These are phyloP conservation scores for Dromas ardeola DNA, from an alignment of 2,113 vertebrate species.

Conservation along the genomic window DNA sequence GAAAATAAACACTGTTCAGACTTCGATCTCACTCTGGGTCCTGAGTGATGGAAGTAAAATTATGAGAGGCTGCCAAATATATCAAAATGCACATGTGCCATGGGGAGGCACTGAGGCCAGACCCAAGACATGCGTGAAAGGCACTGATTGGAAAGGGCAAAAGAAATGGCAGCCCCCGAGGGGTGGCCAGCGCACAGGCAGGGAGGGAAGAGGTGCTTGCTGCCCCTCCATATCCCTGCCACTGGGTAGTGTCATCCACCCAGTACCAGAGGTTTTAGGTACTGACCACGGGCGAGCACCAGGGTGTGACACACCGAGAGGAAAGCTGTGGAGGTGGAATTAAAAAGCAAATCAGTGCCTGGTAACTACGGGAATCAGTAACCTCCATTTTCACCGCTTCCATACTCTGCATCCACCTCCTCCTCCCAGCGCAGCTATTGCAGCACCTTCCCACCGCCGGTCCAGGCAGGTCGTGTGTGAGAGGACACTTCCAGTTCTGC, in stretches of 20 bases:
- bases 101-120: background rate
- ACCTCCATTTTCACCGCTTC: background rate
- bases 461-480: background rate
- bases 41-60: background rate
- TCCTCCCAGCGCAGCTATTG: background rate
- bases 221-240: background rate
- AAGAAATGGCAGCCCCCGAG: background rate
- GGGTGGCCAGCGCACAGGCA: accelerated
- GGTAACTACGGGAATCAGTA: background rate
- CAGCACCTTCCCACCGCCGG: background rate
- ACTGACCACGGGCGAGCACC: background rate
- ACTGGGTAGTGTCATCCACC: background rate
- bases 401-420: background rate
- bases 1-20: background rate
- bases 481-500: background rate
- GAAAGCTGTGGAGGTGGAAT: background rate
- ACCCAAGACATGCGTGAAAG: accelerated
- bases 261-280: background rate
- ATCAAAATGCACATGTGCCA: background rate
- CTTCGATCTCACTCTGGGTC: background rate
- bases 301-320: background rate
- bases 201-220: background rate
- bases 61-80: background rate
- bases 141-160: background rate
- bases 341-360: background rate